Conservation (phyloP, 2,888 invertebrate genomes). For the Halocaridina rubra region DNA sequence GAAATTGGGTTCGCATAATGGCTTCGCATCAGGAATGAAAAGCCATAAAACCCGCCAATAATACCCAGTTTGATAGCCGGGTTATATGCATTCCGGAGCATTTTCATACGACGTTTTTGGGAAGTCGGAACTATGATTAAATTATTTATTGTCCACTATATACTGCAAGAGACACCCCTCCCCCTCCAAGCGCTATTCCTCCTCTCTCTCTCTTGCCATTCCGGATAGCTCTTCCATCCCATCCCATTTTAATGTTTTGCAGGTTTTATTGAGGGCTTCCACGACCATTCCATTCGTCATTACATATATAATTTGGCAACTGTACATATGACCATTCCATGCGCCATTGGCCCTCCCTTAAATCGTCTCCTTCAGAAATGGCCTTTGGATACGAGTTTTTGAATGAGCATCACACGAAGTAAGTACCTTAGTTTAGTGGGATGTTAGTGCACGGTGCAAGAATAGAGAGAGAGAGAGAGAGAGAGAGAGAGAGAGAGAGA, state of each 20-base stretch:
- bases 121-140: conserved; percentile 29
- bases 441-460: background rate
- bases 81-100: conserved; percentile 38
- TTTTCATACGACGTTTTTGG: conserved; percentile 45
- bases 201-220: no score
- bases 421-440: conserved; percentile 6
- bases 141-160: conserved; percentile 45
- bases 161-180: conserved; percentile 32
- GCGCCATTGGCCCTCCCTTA: conserved; percentile 32
- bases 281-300: conserved; percentile 43
- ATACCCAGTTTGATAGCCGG: conserved; percentile 40
- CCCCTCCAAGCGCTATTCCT: no score
- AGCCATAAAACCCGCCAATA: conserved; percentile 39
- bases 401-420: conserved; percentile 28
- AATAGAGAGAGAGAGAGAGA: background rate
- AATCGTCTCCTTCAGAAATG: conserved; percentile 30
- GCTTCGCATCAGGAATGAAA: conserved; percentile 51
- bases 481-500: background rate
- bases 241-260: conserved; percentile 43
- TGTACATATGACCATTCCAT: conserved; percentile 47
- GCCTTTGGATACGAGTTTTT: conserved; percentile 32
- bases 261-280: conserved; percentile 37
- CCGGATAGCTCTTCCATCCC: conserved; percentile 23
- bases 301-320: conserved; percentile 46
- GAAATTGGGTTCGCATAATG: conserved; percentile 55